Conservation (phyloP, 2,888 invertebrate genomes). For the Rambutsinella grinnellia region DNA sequence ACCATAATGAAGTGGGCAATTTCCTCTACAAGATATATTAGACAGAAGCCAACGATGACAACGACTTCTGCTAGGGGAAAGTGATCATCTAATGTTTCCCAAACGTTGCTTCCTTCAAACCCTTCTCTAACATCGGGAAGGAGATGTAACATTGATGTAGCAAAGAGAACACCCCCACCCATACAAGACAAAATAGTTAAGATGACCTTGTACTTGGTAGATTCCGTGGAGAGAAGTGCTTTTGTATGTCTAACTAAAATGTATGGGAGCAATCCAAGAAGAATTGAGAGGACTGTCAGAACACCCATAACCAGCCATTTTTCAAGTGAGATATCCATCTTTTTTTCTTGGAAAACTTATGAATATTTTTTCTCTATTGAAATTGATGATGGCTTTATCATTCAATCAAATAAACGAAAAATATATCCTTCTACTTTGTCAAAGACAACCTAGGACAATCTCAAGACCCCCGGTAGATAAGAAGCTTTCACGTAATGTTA, state of each 20-base stretch:
- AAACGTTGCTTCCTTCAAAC: conserved; percentile 36
- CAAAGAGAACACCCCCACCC: conserved; percentile 80
- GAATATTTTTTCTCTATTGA: neutral
- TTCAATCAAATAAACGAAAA: neutral
- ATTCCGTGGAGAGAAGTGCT: conserved; percentile 28
- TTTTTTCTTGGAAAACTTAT: neutral
- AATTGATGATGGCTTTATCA: neutral
- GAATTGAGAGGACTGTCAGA: conserved; percentile 59
- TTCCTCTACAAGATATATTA: conserved; percentile 65
- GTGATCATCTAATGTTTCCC: conserved; percentile 53
- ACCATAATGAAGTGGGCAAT: conserved; percentile 65
- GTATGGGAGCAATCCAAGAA: conserved; percentile 60
- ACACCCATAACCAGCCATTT: conserved; percentile 64
- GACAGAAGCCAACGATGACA: conserved; percentile 59
- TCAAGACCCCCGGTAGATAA: too few relatives aligned
- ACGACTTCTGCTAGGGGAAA: conserved; percentile 64
- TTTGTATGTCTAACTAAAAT: conserved; percentile 44
- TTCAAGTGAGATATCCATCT: conserved; percentile 49
- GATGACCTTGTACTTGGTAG: conserved; percentile 52
- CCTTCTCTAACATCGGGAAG: conserved; percentile 78
- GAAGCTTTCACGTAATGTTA: neutral
- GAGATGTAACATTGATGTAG: conserved; percentile 82
- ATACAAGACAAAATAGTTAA: conserved; percentile 82
- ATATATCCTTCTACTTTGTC: too few relatives aligned
- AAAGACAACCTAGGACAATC: too few relatives aligned